phyloP scores from a whole-genome alignment of 1,140 invertebrate species.

The Maconellicoccus hirsutus region DNA sequence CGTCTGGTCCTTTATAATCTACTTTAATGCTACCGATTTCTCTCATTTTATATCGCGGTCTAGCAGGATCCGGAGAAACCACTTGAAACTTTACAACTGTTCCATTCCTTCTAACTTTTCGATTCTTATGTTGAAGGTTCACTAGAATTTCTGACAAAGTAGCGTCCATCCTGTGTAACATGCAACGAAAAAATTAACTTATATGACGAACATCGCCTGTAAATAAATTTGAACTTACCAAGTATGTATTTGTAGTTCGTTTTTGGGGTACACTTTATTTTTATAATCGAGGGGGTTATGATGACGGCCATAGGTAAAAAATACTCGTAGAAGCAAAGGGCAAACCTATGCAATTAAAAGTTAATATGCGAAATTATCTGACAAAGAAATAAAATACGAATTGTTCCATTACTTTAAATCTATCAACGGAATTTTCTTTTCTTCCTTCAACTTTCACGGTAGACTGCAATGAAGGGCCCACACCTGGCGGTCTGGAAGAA shows the following conservation, averaged over 20 bases:
- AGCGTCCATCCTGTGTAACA: neutral
- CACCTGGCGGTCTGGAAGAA: neutral
- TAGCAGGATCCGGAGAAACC: slow-evolving; percentile 9
- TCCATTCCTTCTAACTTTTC: neutral
- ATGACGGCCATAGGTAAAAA: neutral
- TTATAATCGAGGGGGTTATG: neutral
- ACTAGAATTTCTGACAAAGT: neutral
- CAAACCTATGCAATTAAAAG: neutral
- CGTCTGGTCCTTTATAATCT: slow-evolving; percentile 5
- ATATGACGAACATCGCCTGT: neutral
- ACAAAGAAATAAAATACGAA: neutral
- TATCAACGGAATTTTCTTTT: neutral
- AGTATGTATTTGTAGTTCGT: neutral
- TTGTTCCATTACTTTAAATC: neutral
- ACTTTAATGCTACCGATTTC: slow-evolving; percentile 12
- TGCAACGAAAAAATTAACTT: neutral
- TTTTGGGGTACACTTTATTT: neutral
- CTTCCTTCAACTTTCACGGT: neutral
- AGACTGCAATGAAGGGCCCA: neutral
- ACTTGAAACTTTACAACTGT: neutral
- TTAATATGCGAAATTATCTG: neutral
- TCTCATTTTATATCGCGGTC: neutral
- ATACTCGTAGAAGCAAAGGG: neutral
- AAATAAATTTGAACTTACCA: neutral
- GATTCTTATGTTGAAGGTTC: slow-evolving; percentile 5